phyloP scores from a whole-genome alignment of 2,113 vertebrate genomes.

The Lontra canadensis region DNA sequence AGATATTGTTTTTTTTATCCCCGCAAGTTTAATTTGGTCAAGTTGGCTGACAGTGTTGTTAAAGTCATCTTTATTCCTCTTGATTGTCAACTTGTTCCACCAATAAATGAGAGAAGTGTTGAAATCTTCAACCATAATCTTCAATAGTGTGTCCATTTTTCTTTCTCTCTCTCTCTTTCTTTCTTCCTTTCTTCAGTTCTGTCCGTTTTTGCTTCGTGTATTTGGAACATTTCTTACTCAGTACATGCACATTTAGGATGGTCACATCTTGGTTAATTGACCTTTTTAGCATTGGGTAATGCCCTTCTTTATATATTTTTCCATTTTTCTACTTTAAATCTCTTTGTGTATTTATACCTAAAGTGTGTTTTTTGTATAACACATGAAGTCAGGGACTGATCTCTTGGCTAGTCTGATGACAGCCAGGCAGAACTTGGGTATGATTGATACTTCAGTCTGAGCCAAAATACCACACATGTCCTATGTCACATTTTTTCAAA shows the following conservation, averaged over 20 bases:
- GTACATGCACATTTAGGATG: rapidly evolving
- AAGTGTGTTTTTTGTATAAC: neutral
- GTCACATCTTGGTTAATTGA: neutral
- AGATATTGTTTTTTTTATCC: neutral
- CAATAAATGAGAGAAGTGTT: neutral
- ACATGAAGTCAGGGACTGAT: too few species aligned
- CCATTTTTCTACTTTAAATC: neutral
- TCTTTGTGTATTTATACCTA: neutral
- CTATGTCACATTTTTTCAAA: neutral
- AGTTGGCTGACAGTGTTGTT: neutral
- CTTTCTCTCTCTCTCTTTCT: too few species aligned
- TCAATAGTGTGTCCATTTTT: rapidly evolving
- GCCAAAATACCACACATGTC: neutral
- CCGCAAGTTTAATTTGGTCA: neutral
- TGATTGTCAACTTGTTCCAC: neutral
- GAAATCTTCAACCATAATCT: rapidly evolving
- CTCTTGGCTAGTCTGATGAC: neutral
- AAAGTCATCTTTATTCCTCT: neutral
- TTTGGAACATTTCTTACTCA: too few species aligned
- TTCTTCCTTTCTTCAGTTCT: neutral
- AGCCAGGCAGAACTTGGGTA: neutral
- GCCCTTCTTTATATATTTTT: neutral
- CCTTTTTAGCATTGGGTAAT: neutral
- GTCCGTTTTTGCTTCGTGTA: rapidly evolving
- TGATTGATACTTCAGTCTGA: neutral